Evolutionary conservation across 2,113 vertebrate species (phyloP).

Genomic region (Salminus brasiliensis): DNA sequence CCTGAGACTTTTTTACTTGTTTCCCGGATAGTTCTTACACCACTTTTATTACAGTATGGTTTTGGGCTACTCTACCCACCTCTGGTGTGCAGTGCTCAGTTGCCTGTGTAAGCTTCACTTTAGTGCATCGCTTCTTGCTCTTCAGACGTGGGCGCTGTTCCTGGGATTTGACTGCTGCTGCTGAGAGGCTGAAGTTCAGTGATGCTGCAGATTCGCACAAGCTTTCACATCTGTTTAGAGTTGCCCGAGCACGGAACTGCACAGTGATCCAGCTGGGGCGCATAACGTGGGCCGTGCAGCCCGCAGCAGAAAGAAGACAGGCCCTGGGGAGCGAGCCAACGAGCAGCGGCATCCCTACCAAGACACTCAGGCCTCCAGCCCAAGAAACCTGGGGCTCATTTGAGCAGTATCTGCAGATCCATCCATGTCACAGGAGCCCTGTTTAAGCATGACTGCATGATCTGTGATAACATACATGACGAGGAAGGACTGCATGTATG

Average conservation of each 20-base stretch:
- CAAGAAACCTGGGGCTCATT: conserved; percentile 47
- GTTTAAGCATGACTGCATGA: conserved; percentile 7
- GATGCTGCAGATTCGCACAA: conserved; percentile 21
- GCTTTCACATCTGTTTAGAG: conserved; percentile 32
- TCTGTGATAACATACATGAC: conserved; percentile 33
- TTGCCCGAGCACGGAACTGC: conserved; percentile 1
- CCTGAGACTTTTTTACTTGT: no score
- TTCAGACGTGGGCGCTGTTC: background rate
- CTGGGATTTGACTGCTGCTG: background rate
- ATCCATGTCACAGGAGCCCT: conserved; percentile 38
- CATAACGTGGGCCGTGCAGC: conserved; percentile 17
- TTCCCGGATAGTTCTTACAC: no score
- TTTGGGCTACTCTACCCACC: background rate
- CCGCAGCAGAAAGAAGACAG: conserved; percentile 24
- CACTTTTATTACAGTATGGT: no score
- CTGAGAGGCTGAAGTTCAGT: conserved; percentile 5
- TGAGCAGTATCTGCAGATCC: conserved; percentile 42
- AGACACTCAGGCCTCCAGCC: conserved; percentile 29
- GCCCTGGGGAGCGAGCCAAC: conserved; percentile 32
- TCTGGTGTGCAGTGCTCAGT: background rate
- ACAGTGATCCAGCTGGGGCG: conserved; percentile 31
- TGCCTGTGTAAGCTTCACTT: background rate
- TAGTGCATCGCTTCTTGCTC: background rate
- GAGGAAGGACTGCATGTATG: background rate
- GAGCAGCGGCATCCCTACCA: conserved; percentile 42